Evolutionary conservation across 2,113 vertebrate genomes (phyloP).

Genomic region (Onychostoma macrolepis): DNA sequence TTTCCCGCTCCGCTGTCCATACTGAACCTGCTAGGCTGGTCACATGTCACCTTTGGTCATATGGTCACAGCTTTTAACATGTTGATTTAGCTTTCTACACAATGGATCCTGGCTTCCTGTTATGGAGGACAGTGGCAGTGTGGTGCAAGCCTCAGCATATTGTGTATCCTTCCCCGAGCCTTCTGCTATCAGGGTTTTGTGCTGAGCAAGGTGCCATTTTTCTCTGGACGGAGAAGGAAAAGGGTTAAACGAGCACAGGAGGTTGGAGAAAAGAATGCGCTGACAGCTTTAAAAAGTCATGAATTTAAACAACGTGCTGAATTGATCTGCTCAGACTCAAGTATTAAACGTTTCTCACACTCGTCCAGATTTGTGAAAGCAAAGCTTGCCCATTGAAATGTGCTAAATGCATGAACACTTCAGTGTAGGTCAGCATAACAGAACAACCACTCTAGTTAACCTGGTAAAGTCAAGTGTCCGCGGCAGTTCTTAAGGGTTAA

Average conservation of each 20-base stretch:
- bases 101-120: constrained; percentile 85
- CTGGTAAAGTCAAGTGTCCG: not conserved
- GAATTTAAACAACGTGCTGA: not conserved
- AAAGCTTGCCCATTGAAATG: constrained; percentile 6
- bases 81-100: constrained; percentile 76
- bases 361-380: constrained; percentile 10
- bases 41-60: constrained; percentile 70
- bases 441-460: not conserved
- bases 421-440: constrained; percentile 8
- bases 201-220: constrained; percentile 79
- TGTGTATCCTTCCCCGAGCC: constrained; percentile 81
- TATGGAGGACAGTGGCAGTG: constrained; percentile 70
- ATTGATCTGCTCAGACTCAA: not conserved
- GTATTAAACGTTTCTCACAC: not conserved
- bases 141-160: constrained; percentile 86
- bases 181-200: constrained; percentile 64
- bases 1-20: constrained; percentile 47
- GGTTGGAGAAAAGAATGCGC: constrained; percentile 43
- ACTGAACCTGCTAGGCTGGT: constrained; percentile 58
- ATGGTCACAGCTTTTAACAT: constrained; percentile 65
- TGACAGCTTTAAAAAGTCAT: constrained; percentile 7
- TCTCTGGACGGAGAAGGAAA: constrained; percentile 64
- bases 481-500: not conserved
- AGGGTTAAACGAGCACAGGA: constrained; percentile 6
- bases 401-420: constrained; percentile 8